A percentile compares a stretch with the other conserved stretches of the same genome.
These are phyloP conservation scores for Dasypogon diadema DNA, from an alignment of 2,888 invertebrate species.

Conservation along the genomic window DNA sequence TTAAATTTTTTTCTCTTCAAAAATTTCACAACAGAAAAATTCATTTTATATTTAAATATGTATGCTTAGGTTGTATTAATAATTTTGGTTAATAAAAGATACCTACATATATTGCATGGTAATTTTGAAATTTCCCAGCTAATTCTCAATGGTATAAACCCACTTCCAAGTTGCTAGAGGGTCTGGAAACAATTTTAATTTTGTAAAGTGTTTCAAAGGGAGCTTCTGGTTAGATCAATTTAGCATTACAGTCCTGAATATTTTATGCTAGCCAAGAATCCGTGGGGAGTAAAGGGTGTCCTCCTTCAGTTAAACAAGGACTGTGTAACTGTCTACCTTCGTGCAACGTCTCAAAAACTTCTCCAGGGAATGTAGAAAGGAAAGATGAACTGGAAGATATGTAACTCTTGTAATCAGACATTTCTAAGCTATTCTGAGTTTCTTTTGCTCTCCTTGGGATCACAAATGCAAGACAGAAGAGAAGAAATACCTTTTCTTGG, in stretches of 20 bases:
- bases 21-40: too few species aligned
- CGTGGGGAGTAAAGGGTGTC: slow-evolving; percentile 15
- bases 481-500: too few species aligned
- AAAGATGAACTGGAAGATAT: slow-evolving; percentile 33
- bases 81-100: too few species aligned
- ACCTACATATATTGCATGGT: too few species aligned
- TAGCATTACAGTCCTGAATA: slow-evolving; percentile 50
- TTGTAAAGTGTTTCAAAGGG: slow-evolving; percentile 51
- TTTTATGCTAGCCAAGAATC: slow-evolving; percentile 31
- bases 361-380: slow-evolving; percentile 31
- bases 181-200: slow-evolving; percentile 51
- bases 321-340: slow-evolving; percentile 30
- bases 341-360: slow-evolving; percentile 19
- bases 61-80: too few species aligned
- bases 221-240: slow-evolving; percentile 52
- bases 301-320: slow-evolving; percentile 15
- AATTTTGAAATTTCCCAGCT: slow-evolving; percentile 1
- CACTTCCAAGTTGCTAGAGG: slow-evolving; percentile 41
- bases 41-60: too few species aligned
- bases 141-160: slow-evolving; percentile 12
- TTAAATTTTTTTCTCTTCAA: too few species aligned
- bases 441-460: not conserved
- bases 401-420: slow-evolving; percentile 41
- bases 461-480: slow-evolving; percentile 10
- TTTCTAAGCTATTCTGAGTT: not conserved